Percentiles rank a stretch among this genome's conserved stretches.
Evolutionary conservation across 2,797 vertebrate species (phyloP).

Genomic region (Crocidura indochinensis): DNA sequence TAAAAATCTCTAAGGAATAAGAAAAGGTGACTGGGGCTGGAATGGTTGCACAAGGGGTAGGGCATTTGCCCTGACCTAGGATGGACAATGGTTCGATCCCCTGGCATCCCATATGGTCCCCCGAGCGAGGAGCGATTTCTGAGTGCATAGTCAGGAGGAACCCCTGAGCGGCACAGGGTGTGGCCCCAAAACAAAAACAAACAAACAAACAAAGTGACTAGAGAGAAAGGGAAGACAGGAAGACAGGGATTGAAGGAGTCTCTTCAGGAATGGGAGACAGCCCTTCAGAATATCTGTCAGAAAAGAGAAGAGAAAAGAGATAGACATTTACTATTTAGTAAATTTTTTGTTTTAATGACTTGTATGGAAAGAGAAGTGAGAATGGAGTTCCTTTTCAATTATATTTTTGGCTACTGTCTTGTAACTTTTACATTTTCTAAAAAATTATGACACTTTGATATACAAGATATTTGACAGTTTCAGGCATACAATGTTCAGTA

Average conservation of each 20-base stretch:
- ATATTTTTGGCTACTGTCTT: not conserved
- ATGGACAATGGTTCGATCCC: too few relatives aligned
- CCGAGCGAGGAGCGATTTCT: too few relatives aligned
- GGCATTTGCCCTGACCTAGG: too few relatives aligned
- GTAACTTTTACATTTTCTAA: not conserved
- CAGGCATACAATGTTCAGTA: too few relatives aligned
- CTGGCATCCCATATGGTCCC: too few relatives aligned
- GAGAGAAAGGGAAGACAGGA: not conserved
- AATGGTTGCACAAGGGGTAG: too few relatives aligned
- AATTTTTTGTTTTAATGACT: constrained; percentile 19
- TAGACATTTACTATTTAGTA: not conserved
- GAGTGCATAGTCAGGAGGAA: too few relatives aligned
- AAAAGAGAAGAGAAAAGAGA: not conserved
- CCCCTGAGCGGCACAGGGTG: too few relatives aligned
- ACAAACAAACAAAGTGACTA: too few relatives aligned
- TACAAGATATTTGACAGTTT: too few relatives aligned
- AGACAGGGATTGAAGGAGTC: not conserved
- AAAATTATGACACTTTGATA: too few relatives aligned
- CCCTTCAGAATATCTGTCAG: not conserved
- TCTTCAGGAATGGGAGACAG: not conserved
- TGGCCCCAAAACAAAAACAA: too few relatives aligned
- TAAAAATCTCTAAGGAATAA: not conserved
- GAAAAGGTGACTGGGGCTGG: not conserved
- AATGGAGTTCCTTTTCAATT: constrained; percentile 47
- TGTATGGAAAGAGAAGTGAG: not conserved